These are phyloP conservation scores for Cynopterus sphinx DNA, from an alignment of 2,797 vertebrate genomes.

Conservation along the genomic window DNA sequence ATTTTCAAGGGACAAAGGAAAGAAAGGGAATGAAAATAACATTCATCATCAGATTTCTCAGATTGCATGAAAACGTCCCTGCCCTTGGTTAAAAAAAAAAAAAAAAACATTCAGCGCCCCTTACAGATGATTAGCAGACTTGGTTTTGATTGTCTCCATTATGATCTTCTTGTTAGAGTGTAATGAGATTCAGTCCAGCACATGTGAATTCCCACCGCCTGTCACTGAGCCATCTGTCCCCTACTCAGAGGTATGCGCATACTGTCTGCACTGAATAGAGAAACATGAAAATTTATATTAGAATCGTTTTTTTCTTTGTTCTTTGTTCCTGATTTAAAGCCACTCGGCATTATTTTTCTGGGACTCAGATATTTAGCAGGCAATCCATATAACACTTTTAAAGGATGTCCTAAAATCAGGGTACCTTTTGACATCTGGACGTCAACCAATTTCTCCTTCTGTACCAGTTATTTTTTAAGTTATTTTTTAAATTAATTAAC, in stretches of 20 bases:
- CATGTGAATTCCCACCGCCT: conserved; percentile 60
- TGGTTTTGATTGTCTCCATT: conserved; percentile 30
- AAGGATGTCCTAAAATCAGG: not conserved
- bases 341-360: not conserved
- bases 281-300: conserved; percentile 69
- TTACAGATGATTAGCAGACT: conserved; percentile 56
- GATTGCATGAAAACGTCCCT: conserved; percentile 28
- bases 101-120: not conserved
- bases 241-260: conserved; percentile 53
- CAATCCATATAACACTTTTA: not conserved
- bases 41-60: conserved; percentile 38
- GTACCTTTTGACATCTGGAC: not conserved
- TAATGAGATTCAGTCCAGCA: conserved; percentile 75
- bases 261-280: conserved; percentile 58
- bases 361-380: not conserved
- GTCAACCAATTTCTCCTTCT: not conserved
- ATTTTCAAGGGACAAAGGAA: conserved; percentile 48
- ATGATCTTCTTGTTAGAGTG: conserved; percentile 62
- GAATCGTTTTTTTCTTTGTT: conserved; percentile 50
- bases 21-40: conserved; percentile 47
- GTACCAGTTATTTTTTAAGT: not conserved
- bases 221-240: conserved; percentile 76
- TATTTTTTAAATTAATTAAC: not conserved
- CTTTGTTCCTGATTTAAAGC: conserved; percentile 51
- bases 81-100: conserved; percentile 26